Evolutionary conservation across 2,113 vertebrate genomes (phyloP).

Genomic region (Podarcis cretensis): DNA sequence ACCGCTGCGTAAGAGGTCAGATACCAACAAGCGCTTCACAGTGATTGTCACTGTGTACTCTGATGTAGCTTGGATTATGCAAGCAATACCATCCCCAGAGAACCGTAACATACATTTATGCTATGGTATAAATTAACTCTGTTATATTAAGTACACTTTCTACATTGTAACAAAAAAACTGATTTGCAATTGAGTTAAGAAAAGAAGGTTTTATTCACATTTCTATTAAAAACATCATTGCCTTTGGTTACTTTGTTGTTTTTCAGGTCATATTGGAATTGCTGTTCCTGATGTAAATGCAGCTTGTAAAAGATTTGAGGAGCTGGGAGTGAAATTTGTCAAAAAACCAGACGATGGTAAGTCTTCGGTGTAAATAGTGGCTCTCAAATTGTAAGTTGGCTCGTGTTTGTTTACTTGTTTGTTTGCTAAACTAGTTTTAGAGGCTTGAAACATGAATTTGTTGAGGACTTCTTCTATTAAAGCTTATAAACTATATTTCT

Average conservation of each 20-base stretch:
- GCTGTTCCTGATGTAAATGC: slow-evolving; percentile 92
- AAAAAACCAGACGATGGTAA: slow-evolving; percentile 97
- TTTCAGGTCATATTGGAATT: slow-evolving; percentile 94
- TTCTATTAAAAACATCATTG: not conserved
- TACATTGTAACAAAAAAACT: not conserved
- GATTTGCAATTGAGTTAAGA: not conserved
- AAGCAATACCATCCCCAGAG: not conserved
- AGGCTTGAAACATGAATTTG: not conserved
- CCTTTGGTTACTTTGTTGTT: slow-evolving; percentile 13
- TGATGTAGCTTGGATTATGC: not conserved
- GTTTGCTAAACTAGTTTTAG: not conserved
- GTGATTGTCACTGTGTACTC: not conserved
- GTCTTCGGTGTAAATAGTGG: slow-evolving; percentile 24
- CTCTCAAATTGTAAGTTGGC: not conserved
- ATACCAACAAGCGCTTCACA: not conserved
- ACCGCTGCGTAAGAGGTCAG: not conserved
- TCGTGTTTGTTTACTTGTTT: no score
- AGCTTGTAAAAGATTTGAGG: slow-evolving; percentile 95
- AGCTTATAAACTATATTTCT: not conserved
- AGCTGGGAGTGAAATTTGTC: slow-evolving; percentile 93
- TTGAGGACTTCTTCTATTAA: not conserved
- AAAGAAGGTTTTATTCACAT: not conserved
- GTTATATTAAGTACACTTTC: not conserved
- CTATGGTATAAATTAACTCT: no score
- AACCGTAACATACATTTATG: no score